phyloP scores from a whole-genome alignment of 2,113 vertebrate genomes.

The Cariama cristata region DNA sequence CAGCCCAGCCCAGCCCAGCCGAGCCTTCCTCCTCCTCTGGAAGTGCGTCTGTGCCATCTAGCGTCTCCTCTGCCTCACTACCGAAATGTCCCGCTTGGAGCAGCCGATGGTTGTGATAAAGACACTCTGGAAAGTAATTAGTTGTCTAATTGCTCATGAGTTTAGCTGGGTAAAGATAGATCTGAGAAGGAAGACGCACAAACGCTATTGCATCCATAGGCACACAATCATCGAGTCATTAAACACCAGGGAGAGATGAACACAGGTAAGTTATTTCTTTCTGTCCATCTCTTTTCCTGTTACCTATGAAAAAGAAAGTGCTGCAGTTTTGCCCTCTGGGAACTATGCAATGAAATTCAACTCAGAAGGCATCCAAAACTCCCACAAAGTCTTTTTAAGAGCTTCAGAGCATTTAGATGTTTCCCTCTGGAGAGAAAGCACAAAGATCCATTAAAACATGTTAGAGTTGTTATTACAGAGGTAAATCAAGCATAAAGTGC shows the following conservation, averaged over 20 bases:
- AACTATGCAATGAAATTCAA: not conserved
- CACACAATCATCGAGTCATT: accelerated
- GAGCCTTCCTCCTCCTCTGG: not conserved
- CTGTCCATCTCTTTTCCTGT: not conserved
- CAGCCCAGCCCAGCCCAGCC: too few relatives aligned
- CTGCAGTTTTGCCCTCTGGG: not conserved
- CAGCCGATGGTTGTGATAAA: accelerated
- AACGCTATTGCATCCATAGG: not conserved
- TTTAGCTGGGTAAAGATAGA: too few relatives aligned
- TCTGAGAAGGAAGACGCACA: not conserved
- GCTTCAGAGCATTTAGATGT: not conserved
- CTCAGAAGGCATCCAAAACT: not conserved
- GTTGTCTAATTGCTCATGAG: accelerated
- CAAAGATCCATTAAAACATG: not conserved
- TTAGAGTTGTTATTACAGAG: not conserved
- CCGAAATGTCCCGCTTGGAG: not conserved
- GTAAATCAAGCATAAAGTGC: not conserved
- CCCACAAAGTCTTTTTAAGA: not conserved
- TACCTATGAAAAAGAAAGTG: not conserved
- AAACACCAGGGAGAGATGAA: not conserved
- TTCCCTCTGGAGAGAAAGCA: not conserved
- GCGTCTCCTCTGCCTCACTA: not conserved
- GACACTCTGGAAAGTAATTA: not conserved
- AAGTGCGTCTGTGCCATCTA: slow-evolving; percentile 3
- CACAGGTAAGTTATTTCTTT: not conserved